Evolutionary conservation across 1,140 invertebrate species (phyloP).

Genomic region (Ceratosolen fusciceps): DNA sequence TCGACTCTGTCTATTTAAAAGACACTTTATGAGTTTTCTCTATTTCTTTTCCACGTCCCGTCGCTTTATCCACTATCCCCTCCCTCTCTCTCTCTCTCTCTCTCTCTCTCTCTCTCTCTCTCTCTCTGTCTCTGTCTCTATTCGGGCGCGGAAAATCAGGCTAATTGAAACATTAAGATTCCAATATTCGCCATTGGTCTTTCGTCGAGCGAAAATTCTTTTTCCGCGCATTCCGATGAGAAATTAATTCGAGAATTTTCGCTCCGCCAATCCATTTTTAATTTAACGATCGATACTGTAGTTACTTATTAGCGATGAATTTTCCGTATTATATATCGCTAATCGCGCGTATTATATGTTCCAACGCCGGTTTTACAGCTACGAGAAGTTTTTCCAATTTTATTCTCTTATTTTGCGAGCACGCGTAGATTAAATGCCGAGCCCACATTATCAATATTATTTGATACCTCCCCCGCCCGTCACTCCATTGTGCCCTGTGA

Average conservation of each 20-base stretch:
- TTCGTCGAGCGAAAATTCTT: not conserved
- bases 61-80: too few species aligned
- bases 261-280: not conserved
- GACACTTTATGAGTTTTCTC: too few species aligned
- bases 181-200: not conserved
- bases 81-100: too few species aligned
- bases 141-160: not conserved
- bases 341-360: not conserved
- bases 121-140: too few species aligned
- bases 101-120: too few species aligned
- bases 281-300: not conserved
- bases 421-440: not conserved
- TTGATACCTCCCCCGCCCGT: not conserved
- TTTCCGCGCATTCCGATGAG: not conserved
- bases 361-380: not conserved
- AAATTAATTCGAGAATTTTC: not conserved
- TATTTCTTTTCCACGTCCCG: too few species aligned
- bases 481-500: not conserved
- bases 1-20: too few species aligned
- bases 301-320: not conserved
- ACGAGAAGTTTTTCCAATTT: not conserved
- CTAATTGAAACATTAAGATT: constrained; percentile 12
- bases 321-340: too few species aligned
- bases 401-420: not conserved
- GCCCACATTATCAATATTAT: not conserved